phyloP scores from a whole-genome alignment of 92 coral and sea anemone species.

The Metridium senile region DNA sequence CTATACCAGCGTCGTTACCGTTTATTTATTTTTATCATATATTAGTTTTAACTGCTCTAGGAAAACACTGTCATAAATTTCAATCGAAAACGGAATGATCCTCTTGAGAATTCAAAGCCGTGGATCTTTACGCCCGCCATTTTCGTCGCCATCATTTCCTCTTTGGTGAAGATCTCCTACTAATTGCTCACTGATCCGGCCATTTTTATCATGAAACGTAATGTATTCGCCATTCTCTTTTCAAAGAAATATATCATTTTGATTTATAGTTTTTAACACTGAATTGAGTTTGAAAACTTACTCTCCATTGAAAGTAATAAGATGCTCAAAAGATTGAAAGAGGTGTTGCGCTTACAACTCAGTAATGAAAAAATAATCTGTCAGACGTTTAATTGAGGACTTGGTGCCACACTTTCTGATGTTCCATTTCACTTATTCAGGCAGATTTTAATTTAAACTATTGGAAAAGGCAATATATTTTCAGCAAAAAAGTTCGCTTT shows the following conservation, averaged over 20 bases:
- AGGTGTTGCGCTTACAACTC: neutral
- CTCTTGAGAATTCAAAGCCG: constrained; percentile 26
- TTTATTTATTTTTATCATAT: constrained; percentile 14
- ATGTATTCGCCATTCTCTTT: neutral
- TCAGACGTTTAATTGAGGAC: constrained; percentile 7
- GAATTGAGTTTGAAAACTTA: neutral
- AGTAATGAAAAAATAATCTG: neutral
- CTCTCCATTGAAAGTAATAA: neutral
- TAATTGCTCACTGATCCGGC: constrained; percentile 25
- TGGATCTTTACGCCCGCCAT: constrained; percentile 15
- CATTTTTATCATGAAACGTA: constrained; percentile 11
- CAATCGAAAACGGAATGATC: constrained; percentile 22
- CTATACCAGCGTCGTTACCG: neutral
- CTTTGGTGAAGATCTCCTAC: constrained; percentile 8
- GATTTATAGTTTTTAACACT: neutral
- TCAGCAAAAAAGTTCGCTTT: neutral
- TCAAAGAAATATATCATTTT: neutral
- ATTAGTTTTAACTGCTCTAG: constrained; percentile 26
- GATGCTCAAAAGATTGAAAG: neutral
- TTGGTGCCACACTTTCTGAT: constrained; percentile 32
- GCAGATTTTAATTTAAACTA: neutral
- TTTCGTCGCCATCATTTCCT: constrained; percentile 27
- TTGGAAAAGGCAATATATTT: neutral
- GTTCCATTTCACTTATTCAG: neutral
- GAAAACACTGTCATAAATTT: constrained; percentile 19